Evolutionary conservation across 2,888 invertebrate species (phyloP), one percentile per base, ranked within the genome.

Genomic region (Rhagium mordax): DNA sequence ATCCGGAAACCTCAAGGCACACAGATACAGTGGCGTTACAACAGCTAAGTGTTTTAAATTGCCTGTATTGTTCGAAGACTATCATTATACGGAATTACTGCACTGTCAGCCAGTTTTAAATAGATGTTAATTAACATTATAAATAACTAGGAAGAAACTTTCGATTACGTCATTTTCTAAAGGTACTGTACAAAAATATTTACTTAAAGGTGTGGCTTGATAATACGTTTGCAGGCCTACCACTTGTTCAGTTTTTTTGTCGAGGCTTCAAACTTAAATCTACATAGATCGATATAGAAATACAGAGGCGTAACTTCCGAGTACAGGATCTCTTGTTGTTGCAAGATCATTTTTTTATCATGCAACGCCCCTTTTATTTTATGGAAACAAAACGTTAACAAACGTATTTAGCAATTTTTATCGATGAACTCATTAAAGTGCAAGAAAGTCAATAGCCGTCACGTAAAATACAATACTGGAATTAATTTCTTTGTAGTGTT

Each of bases 1-100:
- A 60, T 72, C 60, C 72, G 72, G 72, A 55, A 67, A 72, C 62
- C 49, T 59, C 10, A 49, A 18, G 15, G 53, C 41, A 20, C 49
- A 51, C 20, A 59, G 10, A 21, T 13, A 16, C 71, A 67, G 67
- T 57, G 64, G 70, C 62, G 60, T 20, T 61, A 7, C 60, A 61
- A 21, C 6, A 13, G 2, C 24, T 27, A 27, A 15, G 27, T 15
- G n/a, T 16, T 27, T 27, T 57, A 33, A 20, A 13, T 18, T 1
- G 21, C 51, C 55, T 41, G 0, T 41, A 65, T 65, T 65, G 51
- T 51, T 55, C 16, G 24, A 5, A 33, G 18, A 13, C 24, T 65
- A 27, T 53, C 53, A 33, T 64, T 53, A 41, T 41, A 29, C 21
- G 7, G 21, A 48, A 47, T 48, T 62, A 20, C 18, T 47, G 61